These are phyloP conservation scores for Notolepis coatsorum DNA, from an alignment of 2,797 vertebrate species.

Conservation along the genomic window DNA sequence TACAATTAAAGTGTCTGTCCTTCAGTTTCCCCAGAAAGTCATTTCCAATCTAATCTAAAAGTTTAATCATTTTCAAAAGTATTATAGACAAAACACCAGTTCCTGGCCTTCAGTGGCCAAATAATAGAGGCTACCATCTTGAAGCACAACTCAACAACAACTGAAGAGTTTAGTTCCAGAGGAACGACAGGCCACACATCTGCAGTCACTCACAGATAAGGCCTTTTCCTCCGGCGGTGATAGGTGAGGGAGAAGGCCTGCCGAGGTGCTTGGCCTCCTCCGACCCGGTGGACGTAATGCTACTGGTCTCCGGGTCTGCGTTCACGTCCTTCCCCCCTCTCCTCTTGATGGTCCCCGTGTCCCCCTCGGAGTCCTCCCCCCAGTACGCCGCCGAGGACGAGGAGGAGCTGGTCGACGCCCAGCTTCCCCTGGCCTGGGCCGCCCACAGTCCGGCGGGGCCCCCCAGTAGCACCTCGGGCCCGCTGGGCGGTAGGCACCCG, in stretches of 20 bases:
- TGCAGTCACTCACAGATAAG: slow-evolving; percentile 84
- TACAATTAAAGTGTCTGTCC: too few relatives aligned
- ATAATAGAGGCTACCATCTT: too few relatives aligned
- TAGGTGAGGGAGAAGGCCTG: slow-evolving; percentile 85
- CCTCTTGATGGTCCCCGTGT: slow-evolving; percentile 97
- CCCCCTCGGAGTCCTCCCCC: slow-evolving; percentile 98
- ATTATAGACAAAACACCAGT: too few relatives aligned
- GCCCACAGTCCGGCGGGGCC: slow-evolving; percentile 83
- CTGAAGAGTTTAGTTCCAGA: neutral
- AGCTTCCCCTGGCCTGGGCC: slow-evolving; percentile 94
- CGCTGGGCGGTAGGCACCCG: slow-evolving; percentile 48
- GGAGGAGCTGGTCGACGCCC: slow-evolving; percentile 87
- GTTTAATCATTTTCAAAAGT: too few relatives aligned
- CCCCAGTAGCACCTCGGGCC: slow-evolving; percentile 70
- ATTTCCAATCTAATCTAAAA: too few relatives aligned
- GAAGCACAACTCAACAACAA: neutral
- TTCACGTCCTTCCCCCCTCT: slow-evolving; percentile 95
- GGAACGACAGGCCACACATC: neutral
- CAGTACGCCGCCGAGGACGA: slow-evolving; percentile 92
- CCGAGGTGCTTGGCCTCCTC: slow-evolving; percentile 91
- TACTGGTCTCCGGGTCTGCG: slow-evolving; percentile 90
- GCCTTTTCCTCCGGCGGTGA: slow-evolving; percentile 88
- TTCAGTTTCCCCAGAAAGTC: too few relatives aligned
- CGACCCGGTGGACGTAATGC: slow-evolving; percentile 86
- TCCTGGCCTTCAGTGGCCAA: too few relatives aligned